phyloP scores from a whole-genome alignment of 2,113 vertebrate genomes.

The Erythrolamprus reginae region DNA sequence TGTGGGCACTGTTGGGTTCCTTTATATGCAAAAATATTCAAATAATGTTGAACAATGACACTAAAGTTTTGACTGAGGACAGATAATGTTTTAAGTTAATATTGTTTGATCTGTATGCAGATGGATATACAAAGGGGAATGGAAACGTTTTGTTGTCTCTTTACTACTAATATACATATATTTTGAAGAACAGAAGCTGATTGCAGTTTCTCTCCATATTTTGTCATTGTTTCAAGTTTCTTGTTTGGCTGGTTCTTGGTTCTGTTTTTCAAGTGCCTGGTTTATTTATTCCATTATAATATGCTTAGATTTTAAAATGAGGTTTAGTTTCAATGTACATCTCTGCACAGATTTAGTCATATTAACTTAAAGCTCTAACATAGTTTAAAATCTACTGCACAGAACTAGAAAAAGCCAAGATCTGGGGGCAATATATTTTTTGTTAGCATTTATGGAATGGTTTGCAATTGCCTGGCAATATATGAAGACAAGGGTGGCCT shows the following conservation, averaged over 20 bases:
- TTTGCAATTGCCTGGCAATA: neutral
- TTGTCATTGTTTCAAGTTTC: neutral
- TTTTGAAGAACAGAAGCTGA: neutral
- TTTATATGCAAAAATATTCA: conserved; percentile 34
- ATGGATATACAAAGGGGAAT: neutral
- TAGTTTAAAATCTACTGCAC: neutral
- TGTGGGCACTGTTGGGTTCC: neutral
- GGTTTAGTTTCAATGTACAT: neutral
- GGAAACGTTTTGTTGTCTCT: neutral
- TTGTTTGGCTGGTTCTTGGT: neutral
- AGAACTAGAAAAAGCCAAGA: neutral
- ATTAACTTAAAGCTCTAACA: neutral
- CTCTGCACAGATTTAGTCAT: neutral
- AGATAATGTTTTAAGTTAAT: neutral
- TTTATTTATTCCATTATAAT: neutral
- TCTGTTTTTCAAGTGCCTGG: neutral
- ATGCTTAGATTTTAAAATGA: neutral
- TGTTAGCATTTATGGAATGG: conserved; percentile 42
- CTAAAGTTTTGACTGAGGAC: neutral
- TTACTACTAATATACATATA: neutral
- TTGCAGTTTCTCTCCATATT: neutral
- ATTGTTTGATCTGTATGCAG: conserved; percentile 28
- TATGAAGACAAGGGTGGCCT: neutral
- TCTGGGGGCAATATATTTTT: neutral
- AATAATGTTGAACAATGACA: conserved; percentile 40